These are phyloP conservation scores for Strix uralensis DNA, from an alignment of 2,113 vertebrate species.

Conservation along the genomic window DNA sequence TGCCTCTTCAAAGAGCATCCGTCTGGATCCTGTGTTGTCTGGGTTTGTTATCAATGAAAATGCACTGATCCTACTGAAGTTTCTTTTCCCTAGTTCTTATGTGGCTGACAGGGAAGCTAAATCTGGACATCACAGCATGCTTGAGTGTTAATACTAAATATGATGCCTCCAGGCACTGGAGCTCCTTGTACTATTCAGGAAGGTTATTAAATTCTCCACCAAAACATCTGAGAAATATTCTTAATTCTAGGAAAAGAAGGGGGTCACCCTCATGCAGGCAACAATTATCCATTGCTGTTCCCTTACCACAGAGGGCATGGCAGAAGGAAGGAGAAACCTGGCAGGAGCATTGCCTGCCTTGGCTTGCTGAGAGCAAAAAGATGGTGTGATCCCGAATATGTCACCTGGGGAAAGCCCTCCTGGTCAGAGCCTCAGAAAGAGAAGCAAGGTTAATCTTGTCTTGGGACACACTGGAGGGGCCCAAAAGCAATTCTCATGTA, in stretches of 20 bases:
- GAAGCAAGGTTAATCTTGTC: not conserved
- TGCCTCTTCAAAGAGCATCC: not conserved
- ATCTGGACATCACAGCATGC: not conserved
- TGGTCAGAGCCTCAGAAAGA: not conserved
- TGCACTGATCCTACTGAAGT: not conserved
- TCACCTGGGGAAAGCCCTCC: not conserved
- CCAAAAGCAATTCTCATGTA: not conserved
- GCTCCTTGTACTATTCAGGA: not conserved
- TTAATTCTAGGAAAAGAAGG: not conserved
- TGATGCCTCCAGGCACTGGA: not conserved
- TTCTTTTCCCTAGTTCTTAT: not conserved
- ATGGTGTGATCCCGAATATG: not conserved
- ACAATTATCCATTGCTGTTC: not conserved
- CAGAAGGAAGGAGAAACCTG: not conserved
- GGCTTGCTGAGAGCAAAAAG: not conserved
- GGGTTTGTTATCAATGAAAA: not conserved
- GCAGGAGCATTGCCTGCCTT: not conserved
- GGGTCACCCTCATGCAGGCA: not conserved
- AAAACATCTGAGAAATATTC: not conserved
- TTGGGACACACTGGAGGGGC: not conserved
- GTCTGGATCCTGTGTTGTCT: not conserved
- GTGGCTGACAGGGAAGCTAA: not conserved
- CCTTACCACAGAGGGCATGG: not conserved
- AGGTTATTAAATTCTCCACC: not conserved
- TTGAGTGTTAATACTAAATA: not conserved